phyloP scores from a whole-genome alignment of 2,888 invertebrate species.

The Pterostichus niger region DNA sequence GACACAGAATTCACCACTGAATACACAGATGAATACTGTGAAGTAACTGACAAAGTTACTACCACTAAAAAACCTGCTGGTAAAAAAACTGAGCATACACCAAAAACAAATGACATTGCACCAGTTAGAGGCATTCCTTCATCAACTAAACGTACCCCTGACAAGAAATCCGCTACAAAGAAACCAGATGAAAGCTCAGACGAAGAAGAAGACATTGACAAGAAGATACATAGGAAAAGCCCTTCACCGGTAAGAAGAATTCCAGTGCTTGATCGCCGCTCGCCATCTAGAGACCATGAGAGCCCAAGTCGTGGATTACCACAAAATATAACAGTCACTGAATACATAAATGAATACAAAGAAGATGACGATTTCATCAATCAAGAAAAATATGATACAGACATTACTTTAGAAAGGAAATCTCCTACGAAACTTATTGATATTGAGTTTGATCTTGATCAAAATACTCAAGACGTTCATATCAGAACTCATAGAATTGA shows the following conservation, averaged over 20 bases:
- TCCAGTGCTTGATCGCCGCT: background rate
- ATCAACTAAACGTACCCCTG: background rate
- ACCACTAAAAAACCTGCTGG: constrained; percentile 28
- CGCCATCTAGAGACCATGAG: background rate
- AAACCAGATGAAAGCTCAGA: background rate
- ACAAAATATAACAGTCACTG: constrained; percentile 45
- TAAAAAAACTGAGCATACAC: background rate
- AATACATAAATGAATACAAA: constrained; percentile 64
- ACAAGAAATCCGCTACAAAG: background rate
- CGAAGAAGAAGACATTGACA: constrained; percentile 15
- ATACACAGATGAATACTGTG: constrained; percentile 68
- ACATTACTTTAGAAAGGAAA: constrained; percentile 48
- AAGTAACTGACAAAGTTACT: constrained; percentile 32
- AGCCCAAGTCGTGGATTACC: constrained; percentile 27
- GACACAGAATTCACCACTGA: constrained; percentile 60
- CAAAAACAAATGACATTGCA: background rate
- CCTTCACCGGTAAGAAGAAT: constrained; percentile 27
- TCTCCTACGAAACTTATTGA: constrained; percentile 2
- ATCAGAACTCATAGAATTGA: constrained; percentile 72
- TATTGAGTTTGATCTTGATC: constrained; percentile 39
- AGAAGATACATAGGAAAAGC: background rate
- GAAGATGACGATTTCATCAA: constrained; percentile 46
- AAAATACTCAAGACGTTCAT: constrained; percentile 67
- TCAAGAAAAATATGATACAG: constrained; percentile 57
- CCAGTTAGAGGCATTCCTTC: constrained; percentile 6